phyloP scores from a whole-genome alignment of 2,888 invertebrate species.

The Plebejus argus region DNA sequence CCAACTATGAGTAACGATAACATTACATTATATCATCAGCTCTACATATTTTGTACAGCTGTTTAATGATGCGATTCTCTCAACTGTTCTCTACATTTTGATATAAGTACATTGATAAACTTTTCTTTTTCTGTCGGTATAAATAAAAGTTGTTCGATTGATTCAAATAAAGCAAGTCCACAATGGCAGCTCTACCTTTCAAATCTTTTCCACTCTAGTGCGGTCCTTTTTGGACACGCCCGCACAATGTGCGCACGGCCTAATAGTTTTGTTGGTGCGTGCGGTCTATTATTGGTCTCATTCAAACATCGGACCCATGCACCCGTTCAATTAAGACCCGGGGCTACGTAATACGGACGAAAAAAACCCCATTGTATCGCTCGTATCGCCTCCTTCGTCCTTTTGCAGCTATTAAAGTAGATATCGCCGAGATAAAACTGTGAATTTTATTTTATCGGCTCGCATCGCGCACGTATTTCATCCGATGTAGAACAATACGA shows the following conservation, averaged over 20 bases:
- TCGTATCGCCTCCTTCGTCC: slow-evolving; percentile 57
- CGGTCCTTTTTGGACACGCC: not conserved
- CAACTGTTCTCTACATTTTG: not conserved
- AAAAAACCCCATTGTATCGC: slow-evolving; percentile 61
- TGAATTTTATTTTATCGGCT: slow-evolving; percentile 68
- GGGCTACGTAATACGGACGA: slow-evolving; percentile 62
- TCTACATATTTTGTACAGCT: too few relatives aligned
- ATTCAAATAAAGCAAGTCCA: not conserved
- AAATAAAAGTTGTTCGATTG: not conserved
- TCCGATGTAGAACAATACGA: slow-evolving; percentile 73
- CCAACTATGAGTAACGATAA: not conserved
- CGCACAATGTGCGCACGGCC: slow-evolving; percentile 22
- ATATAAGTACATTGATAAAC: not conserved
- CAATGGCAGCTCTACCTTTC: not conserved
- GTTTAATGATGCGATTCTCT: too few relatives aligned
- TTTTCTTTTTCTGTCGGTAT: too few relatives aligned
- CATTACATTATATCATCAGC: not conserved
- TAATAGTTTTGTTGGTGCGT: slow-evolving; percentile 54
- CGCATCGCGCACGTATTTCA: slow-evolving; percentile 66
- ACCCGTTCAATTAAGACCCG: slow-evolving; percentile 69
- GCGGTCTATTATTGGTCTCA: slow-evolving; percentile 63
- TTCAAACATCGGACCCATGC: slow-evolving; percentile 71
- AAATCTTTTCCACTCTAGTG: not conserved
- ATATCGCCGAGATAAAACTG: slow-evolving; percentile 63
- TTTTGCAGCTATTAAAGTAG: slow-evolving; percentile 74